phyloP scores from a whole-genome alignment of 1,140 invertebrate genomes.

The Brachionus calyciflorus region DNA sequence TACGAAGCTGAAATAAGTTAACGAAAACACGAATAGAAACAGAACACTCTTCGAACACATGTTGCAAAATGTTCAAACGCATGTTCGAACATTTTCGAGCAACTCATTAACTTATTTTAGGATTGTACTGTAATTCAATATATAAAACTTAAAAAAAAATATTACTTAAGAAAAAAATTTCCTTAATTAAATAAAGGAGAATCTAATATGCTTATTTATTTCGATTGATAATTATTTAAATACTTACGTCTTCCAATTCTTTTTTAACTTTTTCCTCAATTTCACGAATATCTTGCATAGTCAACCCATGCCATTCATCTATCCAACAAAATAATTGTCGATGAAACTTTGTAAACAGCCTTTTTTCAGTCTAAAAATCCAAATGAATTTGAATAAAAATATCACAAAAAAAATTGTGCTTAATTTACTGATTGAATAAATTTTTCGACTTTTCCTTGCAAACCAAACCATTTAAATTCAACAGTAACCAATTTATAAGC shows the following conservation, averaged over 20 bases:
- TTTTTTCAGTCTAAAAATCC: conserved; percentile 33
- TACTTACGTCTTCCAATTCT: conserved; percentile 28
- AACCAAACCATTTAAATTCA: conserved; percentile 98
- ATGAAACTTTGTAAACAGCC: conserved; percentile 91
- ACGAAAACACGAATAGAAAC: no score
- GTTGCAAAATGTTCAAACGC: no score
- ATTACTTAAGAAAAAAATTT: background rate
- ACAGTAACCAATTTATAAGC: conserved; percentile 96
- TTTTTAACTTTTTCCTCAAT: conserved; percentile 52
- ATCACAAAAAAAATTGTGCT: background rate
- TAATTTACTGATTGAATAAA: conserved; percentile 65
- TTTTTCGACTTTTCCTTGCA: conserved; percentile 88
- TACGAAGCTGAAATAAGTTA: no score
- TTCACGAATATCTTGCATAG: conserved; percentile 57
- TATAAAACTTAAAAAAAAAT: background rate
- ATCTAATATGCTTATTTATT: background rate
- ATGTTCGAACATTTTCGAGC: no score
- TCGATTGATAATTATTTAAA: background rate
- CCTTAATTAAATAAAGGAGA: background rate
- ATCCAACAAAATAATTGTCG: conserved; percentile 81
- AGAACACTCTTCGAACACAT: no score
- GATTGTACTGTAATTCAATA: background rate
- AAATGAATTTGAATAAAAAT: background rate
- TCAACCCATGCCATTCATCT: conserved; percentile 57
- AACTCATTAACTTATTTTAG: no score